Conservation (phyloP, 2,113 vertebrate genomes). For the Lamprotornis superbus region DNA sequence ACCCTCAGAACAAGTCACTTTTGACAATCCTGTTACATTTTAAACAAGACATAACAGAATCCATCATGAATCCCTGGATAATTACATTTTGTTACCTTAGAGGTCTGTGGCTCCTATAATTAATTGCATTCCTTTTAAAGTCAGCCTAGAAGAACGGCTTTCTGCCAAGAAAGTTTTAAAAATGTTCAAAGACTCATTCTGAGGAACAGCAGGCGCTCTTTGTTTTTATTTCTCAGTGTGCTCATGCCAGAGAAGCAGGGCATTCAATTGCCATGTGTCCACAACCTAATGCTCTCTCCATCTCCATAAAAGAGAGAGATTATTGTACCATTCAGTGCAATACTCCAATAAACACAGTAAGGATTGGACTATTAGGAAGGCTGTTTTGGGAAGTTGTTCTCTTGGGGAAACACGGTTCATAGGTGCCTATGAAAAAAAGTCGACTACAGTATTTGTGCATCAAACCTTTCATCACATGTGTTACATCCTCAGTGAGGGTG, state of each 20-base stretch:
- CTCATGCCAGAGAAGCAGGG: conserved; percentile 51
- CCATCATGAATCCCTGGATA: conserved; percentile 11
- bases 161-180: conserved; percentile 51
- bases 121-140: conserved; percentile 45
- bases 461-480: neutral
- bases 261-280: conserved; percentile 60
- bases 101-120: conserved; percentile 5
- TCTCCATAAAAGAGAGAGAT: conserved; percentile 18
- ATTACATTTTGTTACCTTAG: conserved; percentile 43
- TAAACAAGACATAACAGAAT: conserved; percentile 33
- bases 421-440: conserved; percentile 15
- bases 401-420: neutral
- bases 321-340: neutral
- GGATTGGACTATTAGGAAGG: neutral
- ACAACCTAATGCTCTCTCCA: conserved; percentile 37
- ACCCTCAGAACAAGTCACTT: neutral
- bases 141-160: conserved; percentile 22
- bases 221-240: conserved; percentile 47
- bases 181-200: conserved; percentile 45
- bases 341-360: neutral
- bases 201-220: conserved; percentile 60
- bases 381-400: neutral
- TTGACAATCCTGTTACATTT: conserved; percentile 15
- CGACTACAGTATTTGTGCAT: conserved; percentile 4
- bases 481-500: conserved; percentile 8